phyloP scores from a whole-genome alignment of 1,140 invertebrate species.

The Muscidifurax raptorellus region DNA sequence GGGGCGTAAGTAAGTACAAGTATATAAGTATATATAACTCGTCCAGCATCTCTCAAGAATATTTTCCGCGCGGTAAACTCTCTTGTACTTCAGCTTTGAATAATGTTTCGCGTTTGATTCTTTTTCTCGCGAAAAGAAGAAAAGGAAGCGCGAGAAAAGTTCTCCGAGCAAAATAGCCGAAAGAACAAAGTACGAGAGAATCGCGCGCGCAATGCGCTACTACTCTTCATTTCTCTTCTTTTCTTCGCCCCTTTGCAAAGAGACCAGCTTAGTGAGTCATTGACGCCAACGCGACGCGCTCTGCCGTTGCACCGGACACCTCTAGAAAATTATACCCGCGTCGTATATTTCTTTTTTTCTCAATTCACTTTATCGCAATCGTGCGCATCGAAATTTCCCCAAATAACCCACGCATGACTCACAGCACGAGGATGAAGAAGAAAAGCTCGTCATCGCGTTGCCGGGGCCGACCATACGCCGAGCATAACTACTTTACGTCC shows the following conservation, averaged over 20 bases:
- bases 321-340: too few relatives aligned
- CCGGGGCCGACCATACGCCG: conserved; percentile 1
- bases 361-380: too few relatives aligned
- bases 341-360: too few relatives aligned
- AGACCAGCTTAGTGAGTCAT: conserved; percentile 1
- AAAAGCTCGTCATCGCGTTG: background rate
- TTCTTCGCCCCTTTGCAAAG: background rate
- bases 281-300: background rate
- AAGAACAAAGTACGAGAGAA: background rate
- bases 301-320: too few relatives aligned
- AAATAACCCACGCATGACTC: too few relatives aligned
- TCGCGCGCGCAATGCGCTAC: too few relatives aligned
- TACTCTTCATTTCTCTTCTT: too few relatives aligned
- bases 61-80: conserved; percentile 14
- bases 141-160: conserved; percentile 7
- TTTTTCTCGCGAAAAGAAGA: background rate
- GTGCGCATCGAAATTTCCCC: too few relatives aligned
- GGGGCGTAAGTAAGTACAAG: too few relatives aligned
- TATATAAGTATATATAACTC: too few relatives aligned
- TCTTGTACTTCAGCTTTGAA: conserved; percentile 21
- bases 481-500: conserved; percentile 33
- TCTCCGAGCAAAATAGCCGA: conserved; percentile 9
- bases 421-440: background rate
- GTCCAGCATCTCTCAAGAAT: background rate
- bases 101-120: conserved; percentile 22